Conservation (phyloP, 2,888 invertebrate species). For the Antheraea yamamai region DNA sequence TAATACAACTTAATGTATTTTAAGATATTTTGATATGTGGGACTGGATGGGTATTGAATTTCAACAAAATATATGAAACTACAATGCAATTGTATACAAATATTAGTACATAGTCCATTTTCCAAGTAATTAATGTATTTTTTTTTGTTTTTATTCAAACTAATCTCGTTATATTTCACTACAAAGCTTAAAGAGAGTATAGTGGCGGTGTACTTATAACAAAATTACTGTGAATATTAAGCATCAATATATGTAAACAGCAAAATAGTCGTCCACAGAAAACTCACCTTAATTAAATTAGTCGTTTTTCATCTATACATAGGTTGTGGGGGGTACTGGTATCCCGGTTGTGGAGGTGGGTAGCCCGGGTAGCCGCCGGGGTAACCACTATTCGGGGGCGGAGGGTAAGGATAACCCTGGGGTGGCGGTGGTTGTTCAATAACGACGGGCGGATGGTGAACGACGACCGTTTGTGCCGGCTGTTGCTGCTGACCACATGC, state of each 20-base stretch:
- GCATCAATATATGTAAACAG: constrained; percentile 16
- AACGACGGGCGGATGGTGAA: constrained; percentile 63
- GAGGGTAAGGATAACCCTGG: constrained; percentile 54
- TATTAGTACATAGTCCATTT: not conserved
- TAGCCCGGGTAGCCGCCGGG: constrained; percentile 42
- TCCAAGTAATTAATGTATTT: not conserved
- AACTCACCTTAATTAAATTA: constrained; percentile 46
- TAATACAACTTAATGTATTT: not conserved
- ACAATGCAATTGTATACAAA: not conserved
- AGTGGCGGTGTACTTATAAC: not conserved
- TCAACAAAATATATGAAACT: not conserved
- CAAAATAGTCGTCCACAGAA: constrained; percentile 49
- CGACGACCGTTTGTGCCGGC: constrained; percentile 60
- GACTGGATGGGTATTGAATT: not conserved
- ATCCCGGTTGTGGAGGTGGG: constrained; percentile 29
- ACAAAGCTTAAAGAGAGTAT: not conserved
- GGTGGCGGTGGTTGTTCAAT: constrained; percentile 56
- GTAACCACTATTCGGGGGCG: constrained; percentile 48
- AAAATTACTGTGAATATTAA: not conserved
- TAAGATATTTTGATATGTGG: not conserved
- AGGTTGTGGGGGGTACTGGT: constrained; percentile 39
- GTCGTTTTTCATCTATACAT: constrained; percentile 55
- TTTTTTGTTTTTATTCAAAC: not conserved
- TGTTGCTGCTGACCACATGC: constrained; percentile 70
- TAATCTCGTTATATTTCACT: not conserved